Percentiles rank a stretch among this genome's conserved stretches.
phyloP scores from a whole-genome alignment of 2,113 vertebrate species.

The Gorsachius goisagi region DNA sequence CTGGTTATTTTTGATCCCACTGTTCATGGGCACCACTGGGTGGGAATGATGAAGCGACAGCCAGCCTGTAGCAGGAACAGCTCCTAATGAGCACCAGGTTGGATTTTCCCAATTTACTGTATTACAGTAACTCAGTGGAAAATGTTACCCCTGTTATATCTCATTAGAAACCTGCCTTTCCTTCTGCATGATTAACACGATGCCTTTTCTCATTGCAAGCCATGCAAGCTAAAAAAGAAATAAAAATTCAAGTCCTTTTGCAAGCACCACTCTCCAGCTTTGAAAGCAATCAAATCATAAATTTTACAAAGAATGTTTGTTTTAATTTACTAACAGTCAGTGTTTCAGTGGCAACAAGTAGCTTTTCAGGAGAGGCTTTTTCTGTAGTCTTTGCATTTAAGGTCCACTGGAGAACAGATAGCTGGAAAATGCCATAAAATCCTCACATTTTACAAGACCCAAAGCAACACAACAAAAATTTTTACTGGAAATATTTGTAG shows the following conservation, averaged over 20 bases:
- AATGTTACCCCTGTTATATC: background rate
- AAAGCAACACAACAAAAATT: background rate
- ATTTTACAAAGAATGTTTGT: background rate
- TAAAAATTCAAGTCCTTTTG: background rate
- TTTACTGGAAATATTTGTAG: constrained; percentile 6
- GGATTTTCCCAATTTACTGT: background rate
- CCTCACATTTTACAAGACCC: background rate
- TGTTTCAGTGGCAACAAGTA: background rate
- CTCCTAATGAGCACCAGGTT: background rate
- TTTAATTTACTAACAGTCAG: background rate
- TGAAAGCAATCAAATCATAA: background rate
- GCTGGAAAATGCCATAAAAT: background rate
- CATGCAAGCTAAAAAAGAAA: background rate
- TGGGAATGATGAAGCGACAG: background rate
- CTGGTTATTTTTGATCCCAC: background rate
- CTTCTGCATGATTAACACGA: background rate
- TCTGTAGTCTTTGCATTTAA: background rate
- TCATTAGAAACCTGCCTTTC: background rate
- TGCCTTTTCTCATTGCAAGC: background rate
- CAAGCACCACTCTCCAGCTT: background rate
- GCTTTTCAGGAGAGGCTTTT: background rate
- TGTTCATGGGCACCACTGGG: background rate
- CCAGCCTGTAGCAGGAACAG: background rate
- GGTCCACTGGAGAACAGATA: background rate
- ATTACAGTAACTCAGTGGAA: background rate